Percentiles rank a stretch among this genome's conserved stretches.
These are phyloP conservation scores for Drosophila nebulosa DNA, from an alignment of 1,140 invertebrate species.

Conservation along the genomic window DNA sequence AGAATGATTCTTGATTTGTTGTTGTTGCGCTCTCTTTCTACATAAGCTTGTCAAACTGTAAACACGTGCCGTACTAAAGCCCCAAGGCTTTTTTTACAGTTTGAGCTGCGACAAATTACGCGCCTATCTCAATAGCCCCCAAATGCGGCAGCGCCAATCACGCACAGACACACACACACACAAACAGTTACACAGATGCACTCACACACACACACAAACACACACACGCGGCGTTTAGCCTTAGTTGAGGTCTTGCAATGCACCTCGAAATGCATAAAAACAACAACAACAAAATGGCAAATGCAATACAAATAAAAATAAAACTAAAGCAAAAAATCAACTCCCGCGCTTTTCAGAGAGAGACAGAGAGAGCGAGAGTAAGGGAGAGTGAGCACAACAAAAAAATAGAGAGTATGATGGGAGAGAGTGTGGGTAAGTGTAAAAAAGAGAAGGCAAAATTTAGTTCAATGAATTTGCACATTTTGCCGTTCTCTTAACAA, in stretches of 20 bases:
- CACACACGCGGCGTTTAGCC: conserved; percentile 54
- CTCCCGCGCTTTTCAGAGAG: conserved; percentile 61
- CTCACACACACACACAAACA: conserved; percentile 22
- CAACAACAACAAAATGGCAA: conserved; percentile 38
- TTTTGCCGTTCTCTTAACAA: conserved; percentile 37
- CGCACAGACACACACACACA: conserved; percentile 12
- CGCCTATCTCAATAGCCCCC: conserved; percentile 76
- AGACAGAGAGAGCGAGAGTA: conserved; percentile 12
- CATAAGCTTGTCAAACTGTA: conserved; percentile 34
- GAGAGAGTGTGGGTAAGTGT: conserved; percentile 20
- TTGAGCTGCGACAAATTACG: conserved; percentile 56
- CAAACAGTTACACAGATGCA: neutral
- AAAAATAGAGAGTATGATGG: neutral
- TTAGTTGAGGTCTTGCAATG: conserved; percentile 78
- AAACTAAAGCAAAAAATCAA: conserved; percentile 51
- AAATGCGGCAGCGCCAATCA: conserved; percentile 60
- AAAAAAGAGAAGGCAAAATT: conserved; percentile 53
- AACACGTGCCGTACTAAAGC: conserved; percentile 67
- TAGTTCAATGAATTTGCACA: conserved; percentile 69
- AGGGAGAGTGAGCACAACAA: neutral
- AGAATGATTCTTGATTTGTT: neutral
- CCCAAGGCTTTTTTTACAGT: conserved; percentile 61
- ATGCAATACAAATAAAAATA: conserved; percentile 45
- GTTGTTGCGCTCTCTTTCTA: neutral
- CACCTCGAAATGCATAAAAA: conserved; percentile 71